Conservation (phyloP, 2,797 vertebrate species). For the Anomalospiza imberbis region DNA sequence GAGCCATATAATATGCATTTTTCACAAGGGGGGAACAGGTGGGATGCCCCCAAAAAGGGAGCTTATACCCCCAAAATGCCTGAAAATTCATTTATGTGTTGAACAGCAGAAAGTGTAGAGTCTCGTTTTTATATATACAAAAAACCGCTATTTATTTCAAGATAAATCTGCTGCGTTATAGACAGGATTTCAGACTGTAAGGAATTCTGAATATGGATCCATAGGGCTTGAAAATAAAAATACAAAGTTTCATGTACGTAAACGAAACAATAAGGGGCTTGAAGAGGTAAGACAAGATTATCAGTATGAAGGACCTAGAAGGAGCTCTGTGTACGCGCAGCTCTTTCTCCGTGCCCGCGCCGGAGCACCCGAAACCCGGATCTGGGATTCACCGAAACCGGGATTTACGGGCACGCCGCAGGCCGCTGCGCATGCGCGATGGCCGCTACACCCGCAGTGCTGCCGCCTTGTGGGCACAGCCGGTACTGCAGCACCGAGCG, state of each 20-base stretch:
- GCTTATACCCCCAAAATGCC: background rate
- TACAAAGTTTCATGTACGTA: background rate
- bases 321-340: background rate
- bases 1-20: too few species aligned
- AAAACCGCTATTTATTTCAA: background rate
- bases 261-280: background rate
- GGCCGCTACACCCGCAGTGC: rapidly evolving
- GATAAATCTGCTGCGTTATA: background rate
- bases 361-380: background rate
- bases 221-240: background rate
- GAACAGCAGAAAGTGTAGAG: background rate
- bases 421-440: background rate
- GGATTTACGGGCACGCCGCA: rapidly evolving
- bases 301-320: background rate
- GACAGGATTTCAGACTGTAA: background rate
- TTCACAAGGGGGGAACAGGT: rapidly evolving
- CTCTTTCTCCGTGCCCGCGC: background rate
- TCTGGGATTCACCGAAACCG: rapidly evolving
- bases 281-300: too few species aligned
- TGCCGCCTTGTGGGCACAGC: rapidly evolving
- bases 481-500: background rate
- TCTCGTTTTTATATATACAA: background rate
- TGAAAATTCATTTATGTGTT: background rate
- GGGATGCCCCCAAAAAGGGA: rapidly evolving
- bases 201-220: background rate